Conservation (phyloP, 2,113 vertebrate genomes). For the Sigmodon hispidus region DNA sequence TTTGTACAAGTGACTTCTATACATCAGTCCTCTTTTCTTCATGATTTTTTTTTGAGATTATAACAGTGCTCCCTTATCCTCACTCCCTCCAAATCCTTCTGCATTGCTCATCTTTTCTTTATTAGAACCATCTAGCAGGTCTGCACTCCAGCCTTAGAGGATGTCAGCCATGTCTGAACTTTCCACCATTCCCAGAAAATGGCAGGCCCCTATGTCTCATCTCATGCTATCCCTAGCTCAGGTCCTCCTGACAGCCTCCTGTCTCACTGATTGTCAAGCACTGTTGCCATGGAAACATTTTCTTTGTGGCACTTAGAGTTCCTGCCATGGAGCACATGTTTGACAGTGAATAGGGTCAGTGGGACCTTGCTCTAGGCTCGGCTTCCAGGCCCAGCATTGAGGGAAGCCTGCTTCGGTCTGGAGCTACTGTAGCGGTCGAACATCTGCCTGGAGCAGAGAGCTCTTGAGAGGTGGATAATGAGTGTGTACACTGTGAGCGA, state of each 20-base stretch:
- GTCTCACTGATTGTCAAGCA: not conserved
- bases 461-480: not conserved
- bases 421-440: not conserved
- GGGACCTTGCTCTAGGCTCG: not conserved
- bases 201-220: rapidly evolving
- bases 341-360: not conserved
- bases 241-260: not conserved
- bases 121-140: not conserved
- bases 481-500: not conserved
- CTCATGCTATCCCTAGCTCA: too few relatives aligned
- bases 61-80: too few relatives aligned
- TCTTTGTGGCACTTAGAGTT: not conserved
- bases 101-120: not conserved
- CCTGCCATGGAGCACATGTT: not conserved
- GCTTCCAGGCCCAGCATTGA: too few relatives aligned
- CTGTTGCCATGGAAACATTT: not conserved
- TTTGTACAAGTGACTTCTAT: not conserved
- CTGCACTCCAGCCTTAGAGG: not conserved
- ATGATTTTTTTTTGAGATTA: not conserved
- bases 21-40: not conserved
- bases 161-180: not conserved
- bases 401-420: not conserved
- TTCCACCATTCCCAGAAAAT: not conserved
- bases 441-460: not conserved
- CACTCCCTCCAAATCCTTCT: too few relatives aligned